Evolutionary conservation across 1,140 invertebrate genomes (phyloP).

Genomic region (Elymnias hypermnestra): DNA sequence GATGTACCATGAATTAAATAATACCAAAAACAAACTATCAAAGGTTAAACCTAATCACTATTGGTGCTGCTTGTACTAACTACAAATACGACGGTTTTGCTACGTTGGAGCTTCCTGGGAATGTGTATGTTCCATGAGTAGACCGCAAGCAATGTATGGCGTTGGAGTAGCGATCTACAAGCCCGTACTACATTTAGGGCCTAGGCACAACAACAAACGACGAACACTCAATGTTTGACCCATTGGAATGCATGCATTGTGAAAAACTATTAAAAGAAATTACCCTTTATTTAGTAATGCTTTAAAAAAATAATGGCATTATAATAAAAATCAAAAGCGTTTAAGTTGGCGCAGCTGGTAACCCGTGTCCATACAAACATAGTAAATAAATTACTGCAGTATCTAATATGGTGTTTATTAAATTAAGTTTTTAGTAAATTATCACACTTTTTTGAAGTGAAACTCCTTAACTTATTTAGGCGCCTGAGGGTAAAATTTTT

Average conservation of each 20-base stretch:
- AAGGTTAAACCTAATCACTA: slow-evolving; percentile 22
- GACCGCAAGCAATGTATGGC: slow-evolving; percentile 32
- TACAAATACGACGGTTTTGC: slow-evolving; percentile 3
- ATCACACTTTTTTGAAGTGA: no score
- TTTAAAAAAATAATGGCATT: no score
- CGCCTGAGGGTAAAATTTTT: no score
- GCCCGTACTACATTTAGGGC: slow-evolving; percentile 25
- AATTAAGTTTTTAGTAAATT: no score
- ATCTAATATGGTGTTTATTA: no score
- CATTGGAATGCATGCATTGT: slow-evolving; percentile 18
- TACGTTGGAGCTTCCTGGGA: slow-evolving; percentile 11
- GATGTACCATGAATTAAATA: slow-evolving; percentile 25
- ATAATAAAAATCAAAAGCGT: no score
- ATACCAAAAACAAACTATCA: slow-evolving; percentile 33
- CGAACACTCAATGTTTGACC: slow-evolving; percentile 14
- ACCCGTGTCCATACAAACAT: no score
- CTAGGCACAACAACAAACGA: slow-evolving; percentile 14
- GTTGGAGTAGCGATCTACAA: slow-evolving; percentile 30
- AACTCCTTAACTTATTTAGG: no score
- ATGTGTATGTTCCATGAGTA: slow-evolving; percentile 7
- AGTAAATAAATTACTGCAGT: no score
- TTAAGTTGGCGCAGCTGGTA: no score
- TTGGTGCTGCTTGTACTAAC: slow-evolving; percentile 5
- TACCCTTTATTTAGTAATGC: no score
- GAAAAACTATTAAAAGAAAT: no score